Evolutionary conservation across 2,113 vertebrate species (phyloP), one percentile per base, ranked within the genome.

Genomic region (Cacatua alba): DNA sequence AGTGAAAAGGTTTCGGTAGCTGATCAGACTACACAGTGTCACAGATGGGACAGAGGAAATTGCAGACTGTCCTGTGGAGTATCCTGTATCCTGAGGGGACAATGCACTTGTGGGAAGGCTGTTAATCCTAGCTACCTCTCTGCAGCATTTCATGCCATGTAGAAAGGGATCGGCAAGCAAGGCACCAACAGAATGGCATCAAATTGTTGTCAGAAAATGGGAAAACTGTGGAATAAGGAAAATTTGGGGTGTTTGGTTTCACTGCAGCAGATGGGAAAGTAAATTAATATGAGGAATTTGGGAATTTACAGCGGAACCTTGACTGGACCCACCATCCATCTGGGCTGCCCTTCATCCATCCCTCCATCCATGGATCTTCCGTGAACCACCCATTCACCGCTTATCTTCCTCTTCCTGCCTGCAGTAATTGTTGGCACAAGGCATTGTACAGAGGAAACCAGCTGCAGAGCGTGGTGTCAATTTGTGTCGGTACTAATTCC

Each of bases 341-440:
- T 95, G 93, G 84, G 86, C 83, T 94, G 89, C 91, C 77, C 81
- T 96, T 89, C 83, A 89, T 92, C 81, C 74, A 44, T 62, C 69
- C 35, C 1, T 89, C 80, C 39, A 71, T 33, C 55, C 77, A 29
- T 5, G 51, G 86, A 89, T 68, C 86, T 86, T 78, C 69, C 11
- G 1, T 84, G 83, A 95, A 48, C 72, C 84, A 81, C 72, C 23
- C 86, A 55, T 92, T 94, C 81, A 95, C 77, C 0, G 0, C 43
- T 94, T 91, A 84, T 89, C 91, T 94, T 92, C 89, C 69, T 89
- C 86, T 96, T 96, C 94, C 95, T 95, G 95, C 57, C 77, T 75
- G 62, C 57, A 75, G 70, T 82, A 96, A 95, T 95, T 84, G 89
- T 79, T 95, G 95, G 95, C 94, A 97, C 92, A 68, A 64, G 77